Percentiles rank a stretch among this genome's conserved stretches.
Evolutionary conservation across 1,140 invertebrate species (phyloP).

Genomic region (Rhizoglyphus robini): DNA sequence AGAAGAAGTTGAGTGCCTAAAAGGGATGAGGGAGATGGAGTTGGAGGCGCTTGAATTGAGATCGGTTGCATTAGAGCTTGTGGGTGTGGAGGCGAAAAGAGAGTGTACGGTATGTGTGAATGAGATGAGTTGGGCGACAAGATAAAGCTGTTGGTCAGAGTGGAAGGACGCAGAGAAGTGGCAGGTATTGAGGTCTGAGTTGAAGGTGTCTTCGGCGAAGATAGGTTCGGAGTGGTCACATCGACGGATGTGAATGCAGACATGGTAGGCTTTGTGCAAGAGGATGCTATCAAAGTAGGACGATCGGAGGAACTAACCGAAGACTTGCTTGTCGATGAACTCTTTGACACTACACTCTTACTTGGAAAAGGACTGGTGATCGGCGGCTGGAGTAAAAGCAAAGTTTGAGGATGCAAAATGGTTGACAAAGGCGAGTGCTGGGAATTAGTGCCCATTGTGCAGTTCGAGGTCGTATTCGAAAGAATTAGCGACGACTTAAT

Average conservation of each 20-base stretch:
- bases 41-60: constrained; percentile 6
- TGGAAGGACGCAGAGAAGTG: neutral
- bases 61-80: constrained; percentile 2
- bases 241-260: neutral
- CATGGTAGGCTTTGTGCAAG: neutral
- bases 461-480: neutral
- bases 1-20: constrained; percentile 8
- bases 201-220: neutral
- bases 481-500: neutral
- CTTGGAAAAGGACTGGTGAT: neutral
- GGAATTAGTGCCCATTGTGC: neutral
- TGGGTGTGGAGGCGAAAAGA: constrained; percentile 2
- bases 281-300: neutral
- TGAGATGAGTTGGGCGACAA: neutral
- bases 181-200: neutral
- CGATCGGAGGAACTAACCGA: neutral
- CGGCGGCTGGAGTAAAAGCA: neutral
- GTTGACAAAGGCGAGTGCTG: constrained; percentile 10
- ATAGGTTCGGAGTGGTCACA: neutral
- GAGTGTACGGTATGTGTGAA: neutral
- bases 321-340: neutral
- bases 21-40: neutral
- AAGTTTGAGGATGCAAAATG: neutral
- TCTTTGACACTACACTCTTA: neutral
- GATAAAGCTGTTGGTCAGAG: neutral